Conservation (phyloP, 1,140 invertebrate species). For the Elymnias hypermnestra region DNA sequence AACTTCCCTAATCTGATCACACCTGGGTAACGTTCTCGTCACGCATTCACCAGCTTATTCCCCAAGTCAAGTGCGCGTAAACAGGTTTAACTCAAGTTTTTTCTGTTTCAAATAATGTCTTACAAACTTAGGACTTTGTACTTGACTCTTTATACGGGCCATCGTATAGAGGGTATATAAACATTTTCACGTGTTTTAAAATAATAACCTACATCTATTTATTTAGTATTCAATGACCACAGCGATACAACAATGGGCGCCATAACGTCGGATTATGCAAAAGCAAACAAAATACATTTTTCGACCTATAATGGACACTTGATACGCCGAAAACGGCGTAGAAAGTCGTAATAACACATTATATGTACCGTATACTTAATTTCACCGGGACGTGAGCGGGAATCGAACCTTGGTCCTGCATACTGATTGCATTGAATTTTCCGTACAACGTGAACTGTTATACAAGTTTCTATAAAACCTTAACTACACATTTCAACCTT, state of each 20-base stretch:
- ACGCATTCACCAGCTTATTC: too few species aligned
- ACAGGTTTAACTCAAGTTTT: too few species aligned
- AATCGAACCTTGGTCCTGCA: conserved; percentile 34
- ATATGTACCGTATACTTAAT: conserved; percentile 36
- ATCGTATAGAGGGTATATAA: background rate
- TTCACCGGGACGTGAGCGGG: conserved; percentile 47
- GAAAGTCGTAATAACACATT: conserved; percentile 52
- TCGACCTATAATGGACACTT: conserved; percentile 32
- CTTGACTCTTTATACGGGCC: too few species aligned
- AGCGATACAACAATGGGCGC: conserved; percentile 18
- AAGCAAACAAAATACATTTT: conserved; percentile 29
- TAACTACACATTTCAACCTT: too few species aligned
- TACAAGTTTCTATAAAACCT: too few species aligned
- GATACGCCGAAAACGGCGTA: conserved; percentile 42
- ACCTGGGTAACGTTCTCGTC: too few species aligned
- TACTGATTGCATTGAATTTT: conserved; percentile 38
- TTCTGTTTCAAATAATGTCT: too few species aligned
- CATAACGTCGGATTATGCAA: conserved; percentile 26
- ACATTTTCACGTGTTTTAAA: background rate
- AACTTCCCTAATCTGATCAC: too few species aligned
- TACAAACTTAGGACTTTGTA: too few species aligned
- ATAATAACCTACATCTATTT: conserved; percentile 11
- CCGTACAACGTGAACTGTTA: too few species aligned
- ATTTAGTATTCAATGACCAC: conserved; percentile 26
- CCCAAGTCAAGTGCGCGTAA: too few species aligned